These are phyloP conservation scores for Enteromius radiatus DNA, from an alignment of 2,797 vertebrate species.

Conservation along the genomic window DNA sequence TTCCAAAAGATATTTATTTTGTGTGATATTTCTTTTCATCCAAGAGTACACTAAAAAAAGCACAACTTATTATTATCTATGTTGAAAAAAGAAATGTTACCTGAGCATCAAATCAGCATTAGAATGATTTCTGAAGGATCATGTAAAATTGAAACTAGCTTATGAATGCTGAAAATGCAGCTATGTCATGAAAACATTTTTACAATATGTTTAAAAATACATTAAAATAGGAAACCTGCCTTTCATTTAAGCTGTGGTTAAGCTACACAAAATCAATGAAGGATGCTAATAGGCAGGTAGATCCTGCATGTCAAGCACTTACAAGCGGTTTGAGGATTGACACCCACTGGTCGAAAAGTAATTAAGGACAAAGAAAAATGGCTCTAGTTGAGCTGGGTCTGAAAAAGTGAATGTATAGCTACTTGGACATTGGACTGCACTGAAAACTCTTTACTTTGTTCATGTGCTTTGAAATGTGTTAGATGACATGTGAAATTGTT, in stretches of 20 bases:
- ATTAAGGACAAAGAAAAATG: conserved; percentile 65
- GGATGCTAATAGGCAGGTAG: conserved; percentile 68
- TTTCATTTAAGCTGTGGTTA: conserved; percentile 57
- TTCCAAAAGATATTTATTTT: too few species aligned
- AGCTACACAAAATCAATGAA: conserved; percentile 65
- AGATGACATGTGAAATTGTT: conserved; percentile 15
- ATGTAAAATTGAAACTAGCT: not conserved
- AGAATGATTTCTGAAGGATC: not conserved
- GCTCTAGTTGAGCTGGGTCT: conserved; percentile 46
- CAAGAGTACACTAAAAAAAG: too few species aligned
- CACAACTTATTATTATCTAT: too few species aligned
- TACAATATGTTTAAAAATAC: not conserved
- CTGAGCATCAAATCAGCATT: not conserved
- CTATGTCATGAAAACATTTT: not conserved
- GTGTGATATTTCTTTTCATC: too few species aligned
- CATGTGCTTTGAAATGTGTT: not conserved
- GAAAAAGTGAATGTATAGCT: conserved; percentile 57
- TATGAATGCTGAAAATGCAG: not conserved
- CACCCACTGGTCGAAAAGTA: conserved; percentile 69
- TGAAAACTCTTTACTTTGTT: conserved; percentile 30
- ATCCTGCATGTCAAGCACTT: conserved; percentile 64
- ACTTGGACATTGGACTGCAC: conserved; percentile 51
- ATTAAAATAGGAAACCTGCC: not conserved
- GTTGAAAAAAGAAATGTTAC: too few species aligned
- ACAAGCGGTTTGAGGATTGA: conserved; percentile 64